Evolutionary conservation across 2,113 vertebrate species (phyloP).

Genomic region (Actenoides lindsayi): DNA sequence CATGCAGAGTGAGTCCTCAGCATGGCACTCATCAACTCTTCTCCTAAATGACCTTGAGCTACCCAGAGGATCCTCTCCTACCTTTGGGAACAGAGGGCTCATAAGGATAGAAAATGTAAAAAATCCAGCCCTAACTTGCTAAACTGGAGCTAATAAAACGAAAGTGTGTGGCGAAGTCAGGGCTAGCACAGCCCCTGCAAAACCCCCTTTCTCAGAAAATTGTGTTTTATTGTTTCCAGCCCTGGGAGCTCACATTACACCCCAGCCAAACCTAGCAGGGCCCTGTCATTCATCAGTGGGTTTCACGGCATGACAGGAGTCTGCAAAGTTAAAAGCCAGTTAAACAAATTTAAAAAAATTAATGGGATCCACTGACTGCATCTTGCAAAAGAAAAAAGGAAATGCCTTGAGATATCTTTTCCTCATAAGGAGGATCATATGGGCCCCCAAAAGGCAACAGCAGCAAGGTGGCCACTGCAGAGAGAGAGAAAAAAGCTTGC

Average conservation of each 20-base stretch:
- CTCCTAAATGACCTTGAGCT: background rate
- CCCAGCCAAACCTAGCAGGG: background rate
- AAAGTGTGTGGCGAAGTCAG: background rate
- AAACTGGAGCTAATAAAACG: background rate
- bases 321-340: slow-evolving; percentile 28
- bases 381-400: background rate
- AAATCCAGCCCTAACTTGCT: background rate
- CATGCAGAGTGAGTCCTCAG: background rate
- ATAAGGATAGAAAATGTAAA: background rate
- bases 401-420: slow-evolving; percentile 13
- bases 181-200: background rate
- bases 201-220: slow-evolving; percentile 47
- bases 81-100: background rate
- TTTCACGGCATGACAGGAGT: background rate
- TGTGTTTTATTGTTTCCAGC: slow-evolving; percentile 65
- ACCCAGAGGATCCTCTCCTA: background rate
- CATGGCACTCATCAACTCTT: fast-evolving
- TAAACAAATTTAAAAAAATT: slow-evolving; percentile 19
- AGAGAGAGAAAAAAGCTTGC: background rate
- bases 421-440: background rate
- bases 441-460: background rate
- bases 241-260: slow-evolving; percentile 31
- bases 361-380: background rate
- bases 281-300: slow-evolving; percentile 24
- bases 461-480: background rate